Evolutionary conservation across 2,797 vertebrate species (phyloP), one percentile per base, ranked within the genome.

Genomic region (Gymnopithys bicolor): DNA sequence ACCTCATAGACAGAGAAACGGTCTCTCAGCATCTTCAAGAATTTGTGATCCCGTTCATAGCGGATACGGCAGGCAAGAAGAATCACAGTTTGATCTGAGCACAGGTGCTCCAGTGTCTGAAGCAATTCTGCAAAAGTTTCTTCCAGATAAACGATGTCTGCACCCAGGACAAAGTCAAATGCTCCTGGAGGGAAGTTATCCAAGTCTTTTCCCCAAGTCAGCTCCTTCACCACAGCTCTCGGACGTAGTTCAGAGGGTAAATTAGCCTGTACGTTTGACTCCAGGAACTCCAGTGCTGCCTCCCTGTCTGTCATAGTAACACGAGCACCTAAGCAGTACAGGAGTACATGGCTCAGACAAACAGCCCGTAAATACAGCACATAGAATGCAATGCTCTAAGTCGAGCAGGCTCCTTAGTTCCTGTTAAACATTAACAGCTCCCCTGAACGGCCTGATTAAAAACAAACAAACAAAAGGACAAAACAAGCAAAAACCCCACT

Each of bases 91-190:
- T 45, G 33, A 53, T 97, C 97, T 0, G 98, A 98, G 91, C 99
- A 98, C 83, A 99, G 95, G 94, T 99, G 97, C 71, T 98, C 97
- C 95, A 99, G 92, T 0, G 99, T 99, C 74, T 94, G 96, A 84
- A 99, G 98, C 88, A 99, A 98, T 6, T 98, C 98, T 19, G 87
- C 88, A 66, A 99, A 99, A 0, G 99, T 99, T 96, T 99, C 98
- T 97, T 99, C 99, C 96, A 99, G 97, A 96, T 99, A 99, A 58
- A 99, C 97, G 0, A 99, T 99, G 97, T 99, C 99, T 1, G 99
- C 99, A 51, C 99, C 99, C 69, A 99, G 97, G 30, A 99, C 94
- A 28, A 99, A 81, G 62, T 99, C 98, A 79, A 98, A 99, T 5
- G 97, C 97, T 63, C 98, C 98, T 2, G 97, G 71, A 10, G 97